Evolutionary conservation across 2,113 vertebrate species (phyloP).

Genomic region (Toxotes chatareus): DNA sequence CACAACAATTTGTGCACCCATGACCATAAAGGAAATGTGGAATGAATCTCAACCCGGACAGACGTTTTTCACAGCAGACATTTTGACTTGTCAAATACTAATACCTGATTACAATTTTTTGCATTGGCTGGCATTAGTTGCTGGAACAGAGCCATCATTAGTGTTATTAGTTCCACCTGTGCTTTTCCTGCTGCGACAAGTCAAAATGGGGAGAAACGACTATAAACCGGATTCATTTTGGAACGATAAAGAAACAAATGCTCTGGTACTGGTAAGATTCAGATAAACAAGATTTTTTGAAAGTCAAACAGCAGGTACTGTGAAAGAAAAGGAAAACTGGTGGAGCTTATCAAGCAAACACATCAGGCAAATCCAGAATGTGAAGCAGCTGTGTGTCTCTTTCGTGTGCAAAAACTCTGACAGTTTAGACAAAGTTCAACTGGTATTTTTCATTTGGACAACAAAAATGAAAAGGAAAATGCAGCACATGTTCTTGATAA

Average conservation of each 20-base stretch:
- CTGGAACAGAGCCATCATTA: neutral
- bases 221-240: neutral
- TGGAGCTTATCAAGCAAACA: neutral
- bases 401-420: neutral
- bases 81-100: neutral
- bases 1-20: neutral
- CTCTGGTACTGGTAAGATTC: neutral
- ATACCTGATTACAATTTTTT: constrained; percentile 3
- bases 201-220: neutral
- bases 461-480: neutral
- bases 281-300: neutral
- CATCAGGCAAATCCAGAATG: neutral
- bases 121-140: neutral
- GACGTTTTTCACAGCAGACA: neutral
- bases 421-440: neutral
- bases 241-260: too few species aligned
- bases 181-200: neutral
- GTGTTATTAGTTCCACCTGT: constrained; percentile 22
- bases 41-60: too few species aligned
- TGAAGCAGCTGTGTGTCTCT: neutral
- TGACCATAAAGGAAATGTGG: too few species aligned
- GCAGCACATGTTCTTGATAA: neutral
- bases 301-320: neutral
- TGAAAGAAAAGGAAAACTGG: neutral
- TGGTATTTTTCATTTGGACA: neutral